Conservation (phyloP, 1,140 invertebrate genomes). For the Drosophila novamexicana region DNA sequence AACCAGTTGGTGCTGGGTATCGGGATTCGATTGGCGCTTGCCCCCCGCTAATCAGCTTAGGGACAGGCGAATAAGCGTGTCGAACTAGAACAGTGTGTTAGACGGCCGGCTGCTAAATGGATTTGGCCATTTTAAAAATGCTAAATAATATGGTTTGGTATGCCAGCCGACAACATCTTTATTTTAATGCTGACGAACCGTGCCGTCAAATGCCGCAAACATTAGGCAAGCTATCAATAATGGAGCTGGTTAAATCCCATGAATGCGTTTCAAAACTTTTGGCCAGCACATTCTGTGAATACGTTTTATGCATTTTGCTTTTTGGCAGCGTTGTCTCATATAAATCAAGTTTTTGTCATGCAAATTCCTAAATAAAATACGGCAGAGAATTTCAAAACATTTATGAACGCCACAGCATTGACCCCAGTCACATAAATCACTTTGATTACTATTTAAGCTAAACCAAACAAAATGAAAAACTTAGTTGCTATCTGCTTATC, state of each 20-base stretch:
- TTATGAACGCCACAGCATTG: slow-evolving; percentile 63
- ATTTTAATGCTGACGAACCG: neutral
- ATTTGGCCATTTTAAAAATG: slow-evolving; percentile 73
- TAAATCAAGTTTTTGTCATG: slow-evolving; percentile 76
- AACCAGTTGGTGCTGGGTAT: slow-evolving; percentile 9
- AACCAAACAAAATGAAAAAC: slow-evolving; percentile 50
- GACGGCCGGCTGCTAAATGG: slow-evolving; percentile 61
- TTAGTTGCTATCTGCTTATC: slow-evolving; percentile 58
- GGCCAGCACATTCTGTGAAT: slow-evolving; percentile 10
- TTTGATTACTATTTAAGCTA: slow-evolving; percentile 76
- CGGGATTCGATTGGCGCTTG: slow-evolving; percentile 9
- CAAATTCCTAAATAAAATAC: slow-evolving; percentile 54
- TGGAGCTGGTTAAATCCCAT: slow-evolving; percentile 9
- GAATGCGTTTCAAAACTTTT: slow-evolving; percentile 29
- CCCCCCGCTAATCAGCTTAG: slow-evolving; percentile 48
- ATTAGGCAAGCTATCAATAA: slow-evolving; percentile 15
- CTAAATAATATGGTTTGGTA: slow-evolving; percentile 41
- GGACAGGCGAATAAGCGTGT: slow-evolving; percentile 9
- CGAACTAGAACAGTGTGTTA: neutral
- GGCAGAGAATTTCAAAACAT: slow-evolving; percentile 53
- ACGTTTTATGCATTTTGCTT: slow-evolving; percentile 54
- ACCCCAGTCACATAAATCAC: slow-evolving; percentile 72
- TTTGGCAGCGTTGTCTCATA: slow-evolving; percentile 65
- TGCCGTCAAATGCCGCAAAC: slow-evolving; percentile 10
- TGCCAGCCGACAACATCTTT: slow-evolving; percentile 2